Evolutionary conservation across 2,113 vertebrate genomes (phyloP), one percentile per base, ranked within the genome.

Genomic region (Formicarius rufipectus): DNA sequence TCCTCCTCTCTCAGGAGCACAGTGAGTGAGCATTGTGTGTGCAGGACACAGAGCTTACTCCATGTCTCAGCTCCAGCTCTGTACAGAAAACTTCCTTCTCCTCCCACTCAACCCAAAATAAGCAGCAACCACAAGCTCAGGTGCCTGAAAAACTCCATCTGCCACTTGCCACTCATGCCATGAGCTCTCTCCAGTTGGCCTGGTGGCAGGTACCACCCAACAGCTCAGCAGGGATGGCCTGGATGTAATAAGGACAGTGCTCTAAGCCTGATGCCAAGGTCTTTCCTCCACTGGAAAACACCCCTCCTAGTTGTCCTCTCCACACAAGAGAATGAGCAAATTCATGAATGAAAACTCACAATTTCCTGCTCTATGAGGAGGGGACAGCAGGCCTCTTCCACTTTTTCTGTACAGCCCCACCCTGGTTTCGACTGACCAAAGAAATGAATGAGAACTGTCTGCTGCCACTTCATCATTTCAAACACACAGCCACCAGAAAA

Each of bases 251-350:
- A 14, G 55, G 49, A 45, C 8, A 37, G 5, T 0, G 10, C 17
- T 42, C 20, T 11, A 2, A 6, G 47, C 58, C 55, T 0, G 1
- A 9, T 40, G 7, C 35, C 0, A 1, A 24, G 52, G n/a, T 3
- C 5, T 24, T 87, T 49, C 42, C 64, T 87, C 35, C 56, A 22
- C 22, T 23, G 42, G 40, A 12, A 33, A 52, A 5, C 33, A 3
- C 16, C 69, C 63, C n/a, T 90, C 45, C 44, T 13, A 7, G 16
- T 18, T 56, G 28, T 66, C 50, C 52, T 55, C 27, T 66, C 53
- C 15, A 0, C 24, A 17, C 14, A 7, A 42, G n/a, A 56, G 47
- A 76, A 22, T 1, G 19, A 53, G 28, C 31, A 87, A 52, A 63
- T 33, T 63, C 39, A 17, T 67, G 50, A 85, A 85, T 66, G 82